Percentiles rank a stretch among this genome's conserved stretches.
These are phyloP conservation scores for Amia ocellicauda DNA, from an alignment of 2,113 vertebrate species.

Conservation along the genomic window DNA sequence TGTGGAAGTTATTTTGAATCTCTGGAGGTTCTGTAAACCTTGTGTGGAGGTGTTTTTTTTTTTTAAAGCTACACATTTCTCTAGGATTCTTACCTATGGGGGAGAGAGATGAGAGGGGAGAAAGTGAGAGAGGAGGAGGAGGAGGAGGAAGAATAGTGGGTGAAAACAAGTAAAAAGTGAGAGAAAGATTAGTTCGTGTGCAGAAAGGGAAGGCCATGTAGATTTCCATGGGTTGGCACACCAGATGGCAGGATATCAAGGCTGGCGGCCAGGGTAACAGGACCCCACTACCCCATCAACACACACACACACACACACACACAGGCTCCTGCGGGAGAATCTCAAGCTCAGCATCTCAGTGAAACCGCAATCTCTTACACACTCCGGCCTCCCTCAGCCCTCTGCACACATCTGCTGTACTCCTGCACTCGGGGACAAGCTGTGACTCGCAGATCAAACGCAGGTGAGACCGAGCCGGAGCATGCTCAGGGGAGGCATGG, in stretches of 20 bases:
- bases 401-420: neutral
- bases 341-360: neutral
- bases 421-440: neutral
- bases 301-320: neutral
- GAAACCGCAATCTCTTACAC: constrained; percentile 5
- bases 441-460: neutral
- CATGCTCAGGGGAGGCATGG: neutral
- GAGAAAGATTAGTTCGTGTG: neutral
- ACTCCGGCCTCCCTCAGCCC: neutral
- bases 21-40: constrained; percentile 28
- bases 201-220: neutral
- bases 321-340: constrained; percentile 2
- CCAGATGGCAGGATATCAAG: neutral
- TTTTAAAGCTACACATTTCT: constrained; percentile 40
- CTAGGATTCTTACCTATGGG: constrained; percentile 3
- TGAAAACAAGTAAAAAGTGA: neutral
- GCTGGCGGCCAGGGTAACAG: neutral
- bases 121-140: neutral
- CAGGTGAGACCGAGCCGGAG: neutral
- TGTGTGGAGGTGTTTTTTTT: neutral
- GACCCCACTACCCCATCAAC: neutral
- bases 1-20: neutral
- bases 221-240: neutral
- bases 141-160: neutral
- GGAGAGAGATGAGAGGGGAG: neutral